A percentile compares a stretch with the other conserved stretches of the same genome.
Evolutionary conservation across 2,113 vertebrate genomes (phyloP).

Genomic region (Sylvia atricapilla): DNA sequence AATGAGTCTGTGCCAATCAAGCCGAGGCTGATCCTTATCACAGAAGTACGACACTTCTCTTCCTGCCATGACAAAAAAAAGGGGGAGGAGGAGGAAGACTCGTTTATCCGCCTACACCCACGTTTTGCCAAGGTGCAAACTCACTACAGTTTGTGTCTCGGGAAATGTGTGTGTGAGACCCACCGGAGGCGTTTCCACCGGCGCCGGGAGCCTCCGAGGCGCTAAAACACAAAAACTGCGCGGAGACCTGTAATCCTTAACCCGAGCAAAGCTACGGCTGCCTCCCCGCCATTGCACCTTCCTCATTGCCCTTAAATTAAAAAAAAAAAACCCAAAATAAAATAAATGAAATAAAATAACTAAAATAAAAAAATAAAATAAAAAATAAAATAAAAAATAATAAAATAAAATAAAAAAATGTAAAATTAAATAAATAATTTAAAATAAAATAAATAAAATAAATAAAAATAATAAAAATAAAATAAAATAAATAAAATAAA

Average conservation of each 20-base stretch:
- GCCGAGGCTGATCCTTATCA: background rate
- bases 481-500: no score
- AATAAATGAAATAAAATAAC: no score
- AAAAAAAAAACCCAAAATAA: no score
- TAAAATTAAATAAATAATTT: no score
- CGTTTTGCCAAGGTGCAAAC: background rate
- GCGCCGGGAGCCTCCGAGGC: background rate
- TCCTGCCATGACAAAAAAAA: background rate
- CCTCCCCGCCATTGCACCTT: conserved; percentile 2
- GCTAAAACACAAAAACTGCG: background rate
- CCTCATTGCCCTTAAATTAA: no score
- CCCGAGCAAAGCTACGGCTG: background rate
- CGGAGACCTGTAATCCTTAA: background rate
- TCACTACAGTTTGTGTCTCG: background rate
- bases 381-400: no score
- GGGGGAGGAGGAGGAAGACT: no score
- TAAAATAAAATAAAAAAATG: no score
- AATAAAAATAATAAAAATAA: no score
- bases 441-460: no score
- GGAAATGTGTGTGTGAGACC: background rate
- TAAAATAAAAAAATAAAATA: no score
- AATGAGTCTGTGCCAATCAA: background rate
- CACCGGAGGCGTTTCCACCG: background rate
- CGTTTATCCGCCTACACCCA: background rate
- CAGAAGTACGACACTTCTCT: background rate